phyloP scores from a whole-genome alignment of 2,888 invertebrate species.

The Apodemia mormo region DNA sequence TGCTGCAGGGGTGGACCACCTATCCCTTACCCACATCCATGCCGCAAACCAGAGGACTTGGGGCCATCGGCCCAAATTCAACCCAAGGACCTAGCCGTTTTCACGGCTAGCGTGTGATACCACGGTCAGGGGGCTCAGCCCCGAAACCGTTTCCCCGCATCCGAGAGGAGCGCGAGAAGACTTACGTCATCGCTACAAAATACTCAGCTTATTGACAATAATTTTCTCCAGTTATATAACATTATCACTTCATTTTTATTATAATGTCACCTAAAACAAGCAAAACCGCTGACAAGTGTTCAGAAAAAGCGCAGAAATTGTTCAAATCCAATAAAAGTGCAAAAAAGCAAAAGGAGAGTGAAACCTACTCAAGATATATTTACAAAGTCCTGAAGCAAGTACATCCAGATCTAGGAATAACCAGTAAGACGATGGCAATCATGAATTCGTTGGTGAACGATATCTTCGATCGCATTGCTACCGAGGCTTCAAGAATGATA shows the following conservation, averaged over 20 bases:
- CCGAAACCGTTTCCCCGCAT: too few species aligned
- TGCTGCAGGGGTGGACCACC: too few species aligned
- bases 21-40: too few species aligned
- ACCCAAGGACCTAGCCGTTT: too few species aligned
- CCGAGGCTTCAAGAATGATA: neutral
- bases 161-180: too few species aligned
- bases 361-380: neutral
- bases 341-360: neutral
- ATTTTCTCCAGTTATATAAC: neutral
- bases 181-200: neutral
- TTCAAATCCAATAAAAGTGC: neutral
- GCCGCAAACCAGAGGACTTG: too few species aligned
- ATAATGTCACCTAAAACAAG: neutral
- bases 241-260: neutral
- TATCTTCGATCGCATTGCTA: constrained; percentile 5
- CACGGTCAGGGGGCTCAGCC: too few species aligned
- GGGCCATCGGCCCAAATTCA: too few species aligned
- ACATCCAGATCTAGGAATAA: neutral
- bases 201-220: neutral
- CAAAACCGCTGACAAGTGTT: neutral
- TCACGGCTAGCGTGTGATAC: too few species aligned
- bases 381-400: neutral
- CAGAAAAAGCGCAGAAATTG: too few species aligned
- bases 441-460: neutral
- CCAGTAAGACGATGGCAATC: neutral